Base-by-base conservation (phyloP, 2,888 invertebrate genomes). In the Caenorhabditis sp. region DNA sequence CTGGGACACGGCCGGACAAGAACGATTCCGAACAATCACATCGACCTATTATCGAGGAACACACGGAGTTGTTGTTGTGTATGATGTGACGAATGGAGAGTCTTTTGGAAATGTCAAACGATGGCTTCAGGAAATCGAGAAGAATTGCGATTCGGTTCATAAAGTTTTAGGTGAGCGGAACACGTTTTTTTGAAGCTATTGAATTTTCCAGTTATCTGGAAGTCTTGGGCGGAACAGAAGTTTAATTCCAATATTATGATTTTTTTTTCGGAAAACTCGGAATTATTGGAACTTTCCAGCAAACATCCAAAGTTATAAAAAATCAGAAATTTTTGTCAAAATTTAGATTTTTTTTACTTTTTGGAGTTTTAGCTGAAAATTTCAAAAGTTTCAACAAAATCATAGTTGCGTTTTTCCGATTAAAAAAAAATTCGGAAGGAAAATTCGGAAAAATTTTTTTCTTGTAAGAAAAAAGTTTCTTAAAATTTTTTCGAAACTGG, bases 31-130 rank as follows among this genome's bases (percentile, higher is more conserved):
- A 88, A 99, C 99, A 70, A 99, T 99, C 86, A 99, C 99, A 69
- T 96, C 97, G 89, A 99, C 97, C 91, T 94, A 99, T 90, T 99
- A 99, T 89, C 91, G 99, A 88, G 99, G 99, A 66, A 99, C 99
- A 58, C 97, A 99, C 90, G 99, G 99, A 74, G 99, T 99, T 75
- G 95, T 99, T 88, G 96, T 99, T 58, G 99, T 99, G 17, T 99
- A 99, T 90, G 99, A 99, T 91, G 97, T 99, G 62, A 95, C 95
- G 76, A 96, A 94, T 89, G 97, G 97, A 53, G 97, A 99, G 89
- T 95, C 97, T 61, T 99, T 99, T 90, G 96, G 96, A 75, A 99
- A 99, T 90, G 97, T 99, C 1, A 96, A 97, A 89, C 91, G 97
- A 88, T 99, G 99, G 99, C 91, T 99, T 64, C 95, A 96, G 89